These are phyloP conservation scores for Pachymerium ferrugineum DNA, from an alignment of 2,888 invertebrate species.

Conservation along the genomic window DNA sequence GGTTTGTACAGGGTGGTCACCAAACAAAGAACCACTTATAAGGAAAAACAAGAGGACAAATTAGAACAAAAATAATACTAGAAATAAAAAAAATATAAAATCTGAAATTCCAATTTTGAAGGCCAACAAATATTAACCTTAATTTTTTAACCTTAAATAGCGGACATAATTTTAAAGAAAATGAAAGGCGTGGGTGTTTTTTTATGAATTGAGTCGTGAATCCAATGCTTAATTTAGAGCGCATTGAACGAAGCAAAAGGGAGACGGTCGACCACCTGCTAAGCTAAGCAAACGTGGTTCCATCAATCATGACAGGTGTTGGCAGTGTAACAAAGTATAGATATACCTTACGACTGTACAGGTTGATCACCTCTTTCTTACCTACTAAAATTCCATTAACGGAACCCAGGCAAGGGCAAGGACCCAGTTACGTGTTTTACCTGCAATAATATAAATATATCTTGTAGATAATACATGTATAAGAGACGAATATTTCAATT, in stretches of 20 bases:
- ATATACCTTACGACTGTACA: neutral
- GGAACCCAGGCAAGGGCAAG: too few relatives aligned
- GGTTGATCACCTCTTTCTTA: neutral
- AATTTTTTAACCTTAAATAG: neutral
- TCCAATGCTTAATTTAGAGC: neutral
- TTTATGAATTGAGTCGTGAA: neutral
- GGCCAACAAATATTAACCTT: neutral
- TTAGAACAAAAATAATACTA: neutral
- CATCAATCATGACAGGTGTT: neutral
- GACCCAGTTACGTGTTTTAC: too few relatives aligned
- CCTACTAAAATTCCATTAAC: too few relatives aligned
- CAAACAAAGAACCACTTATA: constrained; percentile 2
- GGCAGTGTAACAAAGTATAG: neutral
- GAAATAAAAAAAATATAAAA: neutral
- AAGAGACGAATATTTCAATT: too few relatives aligned
- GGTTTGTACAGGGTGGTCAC: neutral
- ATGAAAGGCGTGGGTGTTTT: neutral
- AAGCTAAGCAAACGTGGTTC: neutral
- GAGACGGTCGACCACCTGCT: neutral
- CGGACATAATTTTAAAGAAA: too few relatives aligned
- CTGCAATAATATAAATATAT: too few relatives aligned
- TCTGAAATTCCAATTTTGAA: neutral
- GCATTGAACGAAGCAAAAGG: neutral
- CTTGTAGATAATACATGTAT: too few relatives aligned
- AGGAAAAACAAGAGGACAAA: neutral